A percentile compares a stretch with the other conserved stretches of the same genome.
phyloP scores from a whole-genome alignment of 2,888 invertebrate genomes.

The Apoda limacodes region DNA sequence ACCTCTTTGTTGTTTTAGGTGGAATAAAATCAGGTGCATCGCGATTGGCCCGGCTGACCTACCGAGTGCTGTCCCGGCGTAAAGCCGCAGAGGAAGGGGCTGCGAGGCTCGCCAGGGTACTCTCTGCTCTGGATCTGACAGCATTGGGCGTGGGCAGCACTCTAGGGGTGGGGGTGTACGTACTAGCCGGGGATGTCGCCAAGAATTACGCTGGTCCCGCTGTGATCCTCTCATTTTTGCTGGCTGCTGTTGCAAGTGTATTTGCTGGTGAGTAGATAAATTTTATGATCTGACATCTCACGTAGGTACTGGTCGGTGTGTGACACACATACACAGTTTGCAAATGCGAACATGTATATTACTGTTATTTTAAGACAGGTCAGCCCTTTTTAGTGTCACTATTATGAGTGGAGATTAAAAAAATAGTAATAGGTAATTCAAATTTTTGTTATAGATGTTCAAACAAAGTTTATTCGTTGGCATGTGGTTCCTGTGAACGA shows the following conservation, averaged over 20 bases:
- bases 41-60: slow-evolving; percentile 40
- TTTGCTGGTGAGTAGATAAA: slow-evolving; percentile 76
- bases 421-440: too few species aligned
- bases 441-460: too few species aligned
- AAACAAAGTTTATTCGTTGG: too few species aligned
- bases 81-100: slow-evolving; percentile 60
- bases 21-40: slow-evolving; percentile 50
- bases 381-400: too few species aligned
- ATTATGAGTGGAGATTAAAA: too few species aligned
- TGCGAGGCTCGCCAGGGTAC: slow-evolving; percentile 74
- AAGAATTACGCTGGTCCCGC: slow-evolving; percentile 87
- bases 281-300: too few species aligned
- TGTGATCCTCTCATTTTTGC: slow-evolving; percentile 86
- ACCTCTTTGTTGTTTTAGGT: slow-evolving; percentile 28
- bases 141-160: slow-evolving; percentile 86
- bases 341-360: too few species aligned
- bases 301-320: too few species aligned
- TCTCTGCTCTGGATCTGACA: slow-evolving; percentile 85
- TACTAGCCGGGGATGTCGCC: slow-evolving; percentile 87
- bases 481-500: too few species aligned
- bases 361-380: too few species aligned
- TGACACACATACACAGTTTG: too few species aligned
- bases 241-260: slow-evolving; percentile 91
- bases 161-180: slow-evolving; percentile 92
- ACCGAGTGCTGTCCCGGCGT: slow-evolving; percentile 49